Evolutionary conservation across 1,140 invertebrate species (phyloP), one percentile per base, ranked within the genome.

Genomic region (Anagrus nilaparvatae): DNA sequence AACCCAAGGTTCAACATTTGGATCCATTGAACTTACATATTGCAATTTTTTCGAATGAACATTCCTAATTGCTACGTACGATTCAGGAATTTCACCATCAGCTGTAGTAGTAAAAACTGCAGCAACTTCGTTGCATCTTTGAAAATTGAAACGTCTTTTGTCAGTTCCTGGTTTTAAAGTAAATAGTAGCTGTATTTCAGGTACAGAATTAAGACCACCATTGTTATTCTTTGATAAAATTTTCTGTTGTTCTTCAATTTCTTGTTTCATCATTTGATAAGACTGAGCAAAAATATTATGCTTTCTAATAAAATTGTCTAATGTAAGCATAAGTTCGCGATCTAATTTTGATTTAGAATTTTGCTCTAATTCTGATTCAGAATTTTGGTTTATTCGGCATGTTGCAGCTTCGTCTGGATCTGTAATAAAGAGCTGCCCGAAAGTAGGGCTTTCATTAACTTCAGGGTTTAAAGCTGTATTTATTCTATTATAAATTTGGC

Each of bases 1-100:
- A n/a, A 43, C 29, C 40, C 40, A 41, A 24, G 29, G 29, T 24
- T 33, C 30, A 0, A 41, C 39, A 32, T 33, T 41, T 10, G 39
- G 17, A 35, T 38, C 19, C 34, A 44, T 36, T 19, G 42, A 4
- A 12, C 20, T 33, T 1, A 33, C 29, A 16, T 0, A 13, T 41
- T 24, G 8, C 9, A 41, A 27, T 25, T 41, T 8, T 23, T 41
- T 41, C 4, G 18, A 21, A 36, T 14, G 29, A 36, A 20, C 16
- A 16, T 28, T 4, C 5, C 33, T 40, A 23, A 51, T 40, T 18
- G 33, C 34, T 12, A 51, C 47, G 12, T 46, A 51, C 9, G 40
- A 39, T 35, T 51, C 43, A 17, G 46, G 46, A 34, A 51, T 51
- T 35, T 51, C 50, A 14, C 46, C 44, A 35, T 46, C 40, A 29